Evolutionary conservation across 2,888 invertebrate species (phyloP), one percentile per base, ranked within the genome.

Genomic region (Carabus problematicus): DNA sequence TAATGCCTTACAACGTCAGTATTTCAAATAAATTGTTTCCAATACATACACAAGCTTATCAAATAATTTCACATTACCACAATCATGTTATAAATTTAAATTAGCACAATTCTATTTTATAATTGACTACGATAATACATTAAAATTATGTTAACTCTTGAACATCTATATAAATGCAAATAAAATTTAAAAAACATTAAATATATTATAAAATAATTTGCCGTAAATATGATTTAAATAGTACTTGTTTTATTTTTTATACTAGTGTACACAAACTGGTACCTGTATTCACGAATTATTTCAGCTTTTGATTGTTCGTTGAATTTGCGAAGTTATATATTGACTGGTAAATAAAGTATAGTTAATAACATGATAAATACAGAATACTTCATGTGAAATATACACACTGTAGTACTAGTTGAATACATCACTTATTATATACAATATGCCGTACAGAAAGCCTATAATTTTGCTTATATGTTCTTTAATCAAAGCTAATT

Each of bases 401-500:
- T 45, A 12, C 14, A 45, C 45, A 45, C 45, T 45, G 45, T 45
- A 45, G 12, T 45, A 14, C 45, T 1, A 45, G 11, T n/a, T 4
- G 11, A 45, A 3, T 45, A 45, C 45, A 45, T 11, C 7, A 12
- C 11, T 45, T n/a, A 11, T n/a, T 45, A 45, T 83, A 84, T 83
- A 82, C 83, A 83, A 78, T 82, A 81, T 82, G 82, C 81, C 83
- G 82, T 80, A 80, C 79, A 78, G 78, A 78, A 75, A 74, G 74
- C 45, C 45, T 45, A 12, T 45, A 11, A 12, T n/a, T n/a, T n/a
- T 6, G 11, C 3, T 45, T 45, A 6, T 45, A 45, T 55, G 14
- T 42, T 47, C 67, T 78, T 87, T 85, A 93, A 84, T 93, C 93
- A 75, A 94, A 94, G 78, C 89, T 90, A 73, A 94, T 94, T 43